These are phyloP conservation scores for Babylonia areolata DNA, from an alignment of 1,140 invertebrate genomes.

Conservation along the genomic window DNA sequence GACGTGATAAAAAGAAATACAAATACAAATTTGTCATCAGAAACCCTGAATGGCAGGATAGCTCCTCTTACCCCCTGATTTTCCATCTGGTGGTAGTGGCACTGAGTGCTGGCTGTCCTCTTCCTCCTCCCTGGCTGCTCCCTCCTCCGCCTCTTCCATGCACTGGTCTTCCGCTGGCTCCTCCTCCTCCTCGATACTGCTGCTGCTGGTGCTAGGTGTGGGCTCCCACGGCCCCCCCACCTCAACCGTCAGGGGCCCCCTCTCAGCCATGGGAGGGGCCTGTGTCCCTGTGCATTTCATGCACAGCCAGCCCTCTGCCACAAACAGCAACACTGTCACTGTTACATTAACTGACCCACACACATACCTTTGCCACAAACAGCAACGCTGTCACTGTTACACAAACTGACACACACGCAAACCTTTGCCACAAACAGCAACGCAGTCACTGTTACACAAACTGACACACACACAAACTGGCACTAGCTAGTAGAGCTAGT, in stretches of 20 bases:
- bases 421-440: not conserved
- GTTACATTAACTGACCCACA: no score
- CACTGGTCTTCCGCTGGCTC: not conserved
- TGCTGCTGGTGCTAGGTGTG: not conserved
- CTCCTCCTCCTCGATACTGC: not conserved
- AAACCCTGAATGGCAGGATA: no score
- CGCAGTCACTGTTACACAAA: no score
- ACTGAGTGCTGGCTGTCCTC: not conserved
- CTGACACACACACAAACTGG: conserved; percentile 26
- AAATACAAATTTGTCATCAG: no score
- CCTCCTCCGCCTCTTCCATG: not conserved
- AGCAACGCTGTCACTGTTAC: not conserved
- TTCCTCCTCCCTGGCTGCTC: not conserved
- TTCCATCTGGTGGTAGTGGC: not conserved
- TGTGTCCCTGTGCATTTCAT: not conserved
- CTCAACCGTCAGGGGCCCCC: not conserved
- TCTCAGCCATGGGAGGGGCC: not conserved
- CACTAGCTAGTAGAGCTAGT: no score
- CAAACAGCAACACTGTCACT: not conserved
- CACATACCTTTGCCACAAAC: not conserved
- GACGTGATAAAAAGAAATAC: no score
- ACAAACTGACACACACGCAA: no score
- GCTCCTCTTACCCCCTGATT: not conserved
- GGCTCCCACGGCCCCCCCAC: not conserved
- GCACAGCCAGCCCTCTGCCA: conserved; percentile 27